Evolutionary conservation across 2,113 vertebrate species (phyloP).

Genomic region (Tamias sibiricus): DNA sequence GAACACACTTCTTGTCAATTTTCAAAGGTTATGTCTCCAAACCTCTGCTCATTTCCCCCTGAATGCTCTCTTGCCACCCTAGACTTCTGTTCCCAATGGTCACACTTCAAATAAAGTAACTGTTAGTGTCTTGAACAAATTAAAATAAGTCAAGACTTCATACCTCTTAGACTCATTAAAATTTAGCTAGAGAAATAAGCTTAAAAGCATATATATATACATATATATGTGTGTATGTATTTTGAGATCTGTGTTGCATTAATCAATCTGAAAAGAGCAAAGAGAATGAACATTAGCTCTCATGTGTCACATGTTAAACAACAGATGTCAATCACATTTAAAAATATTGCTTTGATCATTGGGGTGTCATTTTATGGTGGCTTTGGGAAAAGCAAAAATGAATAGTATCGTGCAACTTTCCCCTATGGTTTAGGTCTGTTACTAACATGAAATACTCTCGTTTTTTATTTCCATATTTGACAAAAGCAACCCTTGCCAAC

Average conservation of each 20-base stretch:
- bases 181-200: slow-evolving; percentile 24
- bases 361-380: neutral
- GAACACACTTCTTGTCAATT: neutral
- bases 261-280: neutral
- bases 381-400: neutral
- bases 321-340: slow-evolving; percentile 31
- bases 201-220: neutral
- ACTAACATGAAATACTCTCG: neutral
- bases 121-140: slow-evolving; percentile 7
- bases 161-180: slow-evolving; percentile 19
- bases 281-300: neutral
- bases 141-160: slow-evolving; percentile 2
- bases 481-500: slow-evolving; percentile 33
- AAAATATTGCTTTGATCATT: slow-evolving; percentile 3
- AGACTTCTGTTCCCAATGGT: neutral
- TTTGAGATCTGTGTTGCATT: neutral
- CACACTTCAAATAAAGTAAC: neutral
- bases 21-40: neutral
- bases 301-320: neutral
- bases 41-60: neutral
- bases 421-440: neutral
- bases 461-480: slow-evolving; percentile 16
- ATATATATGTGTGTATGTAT: neutral
- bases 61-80: too few species aligned
- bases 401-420: neutral